phyloP scores from a whole-genome alignment of 2,888 invertebrate genomes.

The Germaria angustata region DNA sequence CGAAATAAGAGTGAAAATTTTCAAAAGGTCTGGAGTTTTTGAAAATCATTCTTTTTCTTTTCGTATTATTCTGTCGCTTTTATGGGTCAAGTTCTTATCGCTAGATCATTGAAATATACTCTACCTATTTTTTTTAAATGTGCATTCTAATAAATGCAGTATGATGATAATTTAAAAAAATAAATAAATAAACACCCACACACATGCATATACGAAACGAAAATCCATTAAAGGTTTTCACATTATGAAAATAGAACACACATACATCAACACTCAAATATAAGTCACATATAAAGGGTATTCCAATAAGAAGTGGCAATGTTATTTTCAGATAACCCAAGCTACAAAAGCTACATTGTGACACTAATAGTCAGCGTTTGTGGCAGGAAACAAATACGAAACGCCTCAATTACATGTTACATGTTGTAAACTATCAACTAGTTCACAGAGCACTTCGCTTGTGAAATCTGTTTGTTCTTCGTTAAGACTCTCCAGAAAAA shows the following conservation, averaged over 20 bases:
- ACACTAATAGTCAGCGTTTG: too few species aligned
- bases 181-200: too few species aligned
- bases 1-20: constrained; percentile 22
- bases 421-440: too few species aligned
- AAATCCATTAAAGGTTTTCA: constrained; percentile 21
- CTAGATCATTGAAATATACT: constrained; percentile 26
- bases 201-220: neutral
- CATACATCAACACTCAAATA: neutral
- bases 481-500: too few species aligned
- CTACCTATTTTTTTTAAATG: constrained; percentile 20
- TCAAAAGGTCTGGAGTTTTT: neutral
- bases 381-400: too few species aligned
- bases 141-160: constrained; percentile 48
- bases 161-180: constrained; percentile 47
- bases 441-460: too few species aligned
- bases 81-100: constrained; percentile 59
- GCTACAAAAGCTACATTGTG: too few species aligned
- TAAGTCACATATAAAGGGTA: too few species aligned
- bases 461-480: too few species aligned
- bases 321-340: too few species aligned
- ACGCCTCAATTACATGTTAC: too few species aligned
- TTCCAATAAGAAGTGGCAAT: too few species aligned
- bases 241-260: constrained; percentile 15
- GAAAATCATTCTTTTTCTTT: neutral
- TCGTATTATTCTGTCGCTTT: neutral